These are phyloP conservation scores for Lutjanus campechanus DNA, from an alignment of 2,797 vertebrate species.

Conservation along the genomic window DNA sequence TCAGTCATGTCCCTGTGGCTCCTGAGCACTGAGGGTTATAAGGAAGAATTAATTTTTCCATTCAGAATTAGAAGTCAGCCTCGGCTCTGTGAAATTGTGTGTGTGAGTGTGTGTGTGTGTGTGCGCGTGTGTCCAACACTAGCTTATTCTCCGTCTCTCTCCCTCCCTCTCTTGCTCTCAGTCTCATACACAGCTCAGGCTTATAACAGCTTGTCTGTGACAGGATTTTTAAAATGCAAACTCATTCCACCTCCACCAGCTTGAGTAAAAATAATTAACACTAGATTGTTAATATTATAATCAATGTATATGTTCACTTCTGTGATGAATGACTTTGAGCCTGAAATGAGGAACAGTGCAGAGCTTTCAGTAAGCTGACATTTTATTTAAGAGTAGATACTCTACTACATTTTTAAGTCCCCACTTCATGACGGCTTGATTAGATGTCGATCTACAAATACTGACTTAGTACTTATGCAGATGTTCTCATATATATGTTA, in stretches of 20 bases:
- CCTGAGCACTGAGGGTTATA: slow-evolving; percentile 43
- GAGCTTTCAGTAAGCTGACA: slow-evolving; percentile 28
- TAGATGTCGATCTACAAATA: slow-evolving; percentile 24
- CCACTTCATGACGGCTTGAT: slow-evolving; percentile 10
- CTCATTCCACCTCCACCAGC: slow-evolving; percentile 19
- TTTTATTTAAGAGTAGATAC: slow-evolving; percentile 22
- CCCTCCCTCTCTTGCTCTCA: background rate
- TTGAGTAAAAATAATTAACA: slow-evolving; percentile 29
- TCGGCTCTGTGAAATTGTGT: background rate
- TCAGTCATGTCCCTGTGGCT: slow-evolving; percentile 57
- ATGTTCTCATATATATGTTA: background rate
- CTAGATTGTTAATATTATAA: slow-evolving; percentile 35
- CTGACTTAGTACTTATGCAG: slow-evolving; percentile 2
- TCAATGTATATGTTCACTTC: slow-evolving; percentile 29
- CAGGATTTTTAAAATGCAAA: slow-evolving; percentile 2
- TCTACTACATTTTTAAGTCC: slow-evolving; percentile 10
- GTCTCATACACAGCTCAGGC: slow-evolving; percentile 9
- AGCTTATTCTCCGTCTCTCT: background rate
- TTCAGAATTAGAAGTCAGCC: slow-evolving; percentile 52
- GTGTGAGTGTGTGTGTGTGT: background rate
- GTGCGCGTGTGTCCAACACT: slow-evolving; percentile 8
- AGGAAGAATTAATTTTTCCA: slow-evolving; percentile 52
- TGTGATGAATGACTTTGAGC: slow-evolving; percentile 27
- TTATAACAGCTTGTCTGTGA: slow-evolving; percentile 3
- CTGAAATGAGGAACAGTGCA: background rate